Percentiles rank a stretch among this genome's conserved stretches.
Conservation (phyloP, 35 echinoderm and acorn worm genomes). For the Heliocidaris erythrogramma region DNA sequence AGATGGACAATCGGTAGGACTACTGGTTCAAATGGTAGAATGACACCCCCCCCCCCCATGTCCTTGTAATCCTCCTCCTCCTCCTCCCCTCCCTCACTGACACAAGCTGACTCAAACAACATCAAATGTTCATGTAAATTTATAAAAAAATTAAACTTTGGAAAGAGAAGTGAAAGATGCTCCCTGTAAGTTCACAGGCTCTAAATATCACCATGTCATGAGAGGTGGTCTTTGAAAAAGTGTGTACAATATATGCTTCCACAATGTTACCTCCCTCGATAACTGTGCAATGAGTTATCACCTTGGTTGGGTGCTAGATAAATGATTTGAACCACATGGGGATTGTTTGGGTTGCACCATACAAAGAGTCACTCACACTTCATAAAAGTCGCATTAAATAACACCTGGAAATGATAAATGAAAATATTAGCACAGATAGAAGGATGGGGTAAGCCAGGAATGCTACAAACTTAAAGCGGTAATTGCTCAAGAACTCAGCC, state of each 20-base stretch:
- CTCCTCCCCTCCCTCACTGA: too few relatives aligned
- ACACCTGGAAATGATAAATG: background rate
- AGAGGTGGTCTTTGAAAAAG: background rate
- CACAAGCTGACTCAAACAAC: background rate
- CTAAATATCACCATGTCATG: background rate
- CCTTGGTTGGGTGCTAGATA: constrained; percentile 40
- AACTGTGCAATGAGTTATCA: background rate
- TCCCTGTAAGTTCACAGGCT: background rate
- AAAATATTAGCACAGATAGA: background rate
- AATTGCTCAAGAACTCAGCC: background rate
- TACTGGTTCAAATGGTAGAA: background rate
- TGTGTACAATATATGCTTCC: background rate
- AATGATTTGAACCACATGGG: constrained; percentile 39
- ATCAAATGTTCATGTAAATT: background rate
- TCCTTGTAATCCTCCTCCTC: too few relatives aligned
- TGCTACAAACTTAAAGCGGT: background rate
- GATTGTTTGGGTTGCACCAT: constrained; percentile 31
- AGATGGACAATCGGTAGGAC: background rate
- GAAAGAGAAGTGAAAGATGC: background rate
- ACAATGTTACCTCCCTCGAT: background rate
- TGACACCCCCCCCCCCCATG: background rate
- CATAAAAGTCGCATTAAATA: background rate
- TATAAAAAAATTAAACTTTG: background rate
- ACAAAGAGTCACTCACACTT: background rate
- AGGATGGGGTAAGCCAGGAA: background rate